Base-by-base conservation (phyloP, 2,113 vertebrate genomes). In the Marcusenius ussheri region DNA sequence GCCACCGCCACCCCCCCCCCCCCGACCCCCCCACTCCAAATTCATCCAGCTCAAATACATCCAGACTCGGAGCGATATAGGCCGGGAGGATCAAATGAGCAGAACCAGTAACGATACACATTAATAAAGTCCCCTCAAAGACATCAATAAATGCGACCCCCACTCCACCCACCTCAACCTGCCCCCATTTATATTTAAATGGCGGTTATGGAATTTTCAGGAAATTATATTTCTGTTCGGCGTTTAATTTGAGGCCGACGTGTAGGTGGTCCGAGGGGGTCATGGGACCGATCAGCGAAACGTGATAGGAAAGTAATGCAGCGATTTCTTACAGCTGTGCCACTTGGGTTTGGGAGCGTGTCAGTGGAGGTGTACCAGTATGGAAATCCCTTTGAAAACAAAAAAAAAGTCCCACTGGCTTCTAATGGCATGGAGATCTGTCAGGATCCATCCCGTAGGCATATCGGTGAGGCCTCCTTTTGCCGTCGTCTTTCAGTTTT, bases 221-320 rank as follows among this genome's bases (percentile, higher is more conserved):
- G 91, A 93, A 94, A 95, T 92, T 83, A 89, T 91, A 91, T 91
- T 50, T 91, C 88, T 91, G 84, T 91, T 91, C 13, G 9, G 88
- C 87, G 91, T 92, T 93, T 93, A 91, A 94, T 95, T 93, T 91
- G 90, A 92, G 90, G 84, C 88, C 90, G 91, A 91, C 90, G 51
- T 88, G 93, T 95, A 94, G 95, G 95, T 95, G 95, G 95, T 96
- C 95, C 91, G 90, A 91, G 91, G 91, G 92, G 89, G 91, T 92
- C 91, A 92, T 90, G 93, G 93, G 92, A 93, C 92, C 42, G 91
- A 88, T 92, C 90, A 93, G 92, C 90, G 91, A 89, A 93, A 92
- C 80, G 90, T 90, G 92, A 91, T 89, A 90, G 90, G 91, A 90
- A 42, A 91, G 94, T 93, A 91, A 19, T 89, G 90, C 91, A 93